These are phyloP conservation scores for Lepidochrysops patricia DNA, from an alignment of 2,888 invertebrate genomes.

Conservation along the genomic window DNA sequence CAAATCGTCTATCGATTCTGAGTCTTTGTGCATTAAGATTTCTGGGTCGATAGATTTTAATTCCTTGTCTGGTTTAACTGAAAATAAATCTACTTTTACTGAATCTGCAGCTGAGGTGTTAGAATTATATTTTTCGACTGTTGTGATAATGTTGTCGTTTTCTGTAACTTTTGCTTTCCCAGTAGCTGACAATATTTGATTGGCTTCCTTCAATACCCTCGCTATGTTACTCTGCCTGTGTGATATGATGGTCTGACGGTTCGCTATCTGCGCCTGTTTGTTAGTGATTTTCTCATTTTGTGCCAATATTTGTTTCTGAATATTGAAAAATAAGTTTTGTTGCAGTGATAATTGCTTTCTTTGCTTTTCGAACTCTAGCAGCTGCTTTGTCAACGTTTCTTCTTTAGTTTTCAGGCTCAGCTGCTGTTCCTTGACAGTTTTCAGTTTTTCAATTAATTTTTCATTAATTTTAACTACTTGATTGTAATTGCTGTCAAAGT, in stretches of 20 bases:
- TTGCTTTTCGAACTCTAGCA: slow-evolving; percentile 52
- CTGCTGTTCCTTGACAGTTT: slow-evolving; percentile 36
- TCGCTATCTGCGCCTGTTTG: slow-evolving; percentile 53
- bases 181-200: slow-evolving; percentile 35
- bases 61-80: slow-evolving; percentile 38
- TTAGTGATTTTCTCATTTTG: slow-evolving; percentile 58
- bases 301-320: slow-evolving; percentile 53
- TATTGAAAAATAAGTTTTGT: slow-evolving; percentile 53
- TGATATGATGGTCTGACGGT: slow-evolving; percentile 57
- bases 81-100: slow-evolving; percentile 56
- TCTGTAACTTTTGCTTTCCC: slow-evolving; percentile 29
- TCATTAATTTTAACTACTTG: slow-evolving; percentile 40
- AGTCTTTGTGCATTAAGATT: slow-evolving; percentile 57
- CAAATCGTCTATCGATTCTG: slow-evolving; percentile 53
- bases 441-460: slow-evolving; percentile 39
- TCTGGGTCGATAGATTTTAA: slow-evolving; percentile 44
- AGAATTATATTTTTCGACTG: slow-evolving; percentile 16
- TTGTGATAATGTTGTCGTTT: slow-evolving; percentile 19
- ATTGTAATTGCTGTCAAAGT: slow-evolving; percentile 48
- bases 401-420: slow-evolving; percentile 40
- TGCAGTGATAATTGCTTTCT: slow-evolving; percentile 56
- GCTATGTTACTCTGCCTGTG: slow-evolving; percentile 57
- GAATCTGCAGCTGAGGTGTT: slow-evolving; percentile 36
- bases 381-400: slow-evolving; percentile 39
- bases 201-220: slow-evolving; percentile 52